Evolutionary conservation across 2,113 vertebrate species (phyloP), one percentile per base, ranked within the genome.

Genomic region (Caranx melampygus): DNA sequence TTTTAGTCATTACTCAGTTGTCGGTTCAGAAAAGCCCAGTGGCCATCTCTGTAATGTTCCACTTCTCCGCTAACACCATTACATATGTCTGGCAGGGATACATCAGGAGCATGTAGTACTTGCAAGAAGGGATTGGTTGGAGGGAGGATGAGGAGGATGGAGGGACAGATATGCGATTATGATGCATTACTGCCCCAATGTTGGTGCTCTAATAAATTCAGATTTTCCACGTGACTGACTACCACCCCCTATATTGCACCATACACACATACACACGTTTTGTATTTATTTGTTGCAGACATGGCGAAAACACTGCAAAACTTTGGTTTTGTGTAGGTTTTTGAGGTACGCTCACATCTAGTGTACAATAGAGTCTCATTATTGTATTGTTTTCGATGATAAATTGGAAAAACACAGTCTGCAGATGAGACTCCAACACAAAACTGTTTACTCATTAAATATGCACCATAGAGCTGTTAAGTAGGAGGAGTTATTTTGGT

Each of bases 101-200:
- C 69, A 79, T 1, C 52, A 60, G 59, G 55, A 78, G 72, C 81
- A 79, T 88, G 84, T 85, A 37, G 34, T 72, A 11, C 82, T 82
- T 77, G 69, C 82, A 80, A 73, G 75, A 84, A 14, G 69, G 72
- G 86, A 86, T 81, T 82, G 73, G 75, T 82, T 81, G 78, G 75
- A 66, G 57, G 20, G 2, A 51, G 65, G 78, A 84, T 67, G 67
- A 83, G 44, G 55, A 70, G 66, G 77, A 81, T 51, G 66, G 52
- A 76, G 65, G 71, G 31, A 63, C n/a, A 63, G 71, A 86, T 60
- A 62, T 63, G 70, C 4, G 79, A 88, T 88, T 80, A 87, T 68
- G 31, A 74, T 87, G 79, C 44, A 72, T 78, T 71, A 82, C 81
- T 71, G 26, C 55, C 59, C 15, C 20, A 40, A 26, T 66, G 67